Evolutionary conservation across 2,797 vertebrate species (phyloP).

Genomic region (Tragelaphus oryx): DNA sequence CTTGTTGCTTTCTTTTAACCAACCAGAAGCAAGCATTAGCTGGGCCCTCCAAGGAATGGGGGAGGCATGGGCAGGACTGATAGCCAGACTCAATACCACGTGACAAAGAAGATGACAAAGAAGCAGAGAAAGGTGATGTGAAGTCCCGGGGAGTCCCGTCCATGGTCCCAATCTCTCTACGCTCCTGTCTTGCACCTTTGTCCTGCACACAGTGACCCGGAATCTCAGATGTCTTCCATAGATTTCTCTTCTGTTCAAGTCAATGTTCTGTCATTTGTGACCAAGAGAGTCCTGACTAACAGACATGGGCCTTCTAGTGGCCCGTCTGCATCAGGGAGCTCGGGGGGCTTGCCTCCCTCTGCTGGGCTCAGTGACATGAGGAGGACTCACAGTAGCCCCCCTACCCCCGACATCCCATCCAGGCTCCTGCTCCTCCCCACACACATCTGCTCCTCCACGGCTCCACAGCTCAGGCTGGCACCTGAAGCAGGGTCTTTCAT

Average conservation of each 20-base stretch:
- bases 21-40: background rate
- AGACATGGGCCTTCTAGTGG: background rate
- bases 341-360: background rate
- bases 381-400: background rate
- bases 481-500: background rate
- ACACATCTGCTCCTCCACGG: background rate
- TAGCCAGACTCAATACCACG: background rate
- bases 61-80: background rate
- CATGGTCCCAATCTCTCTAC: background rate
- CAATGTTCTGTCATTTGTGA: background rate
- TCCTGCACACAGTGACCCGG: background rate
- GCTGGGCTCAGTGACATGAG: background rate
- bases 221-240: background rate
- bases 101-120: background rate
- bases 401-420: background rate
- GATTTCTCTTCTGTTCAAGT: background rate
- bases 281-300: background rate
- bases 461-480: background rate
- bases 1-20: background rate
- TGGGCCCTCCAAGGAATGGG: background rate
- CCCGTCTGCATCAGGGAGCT: background rate
- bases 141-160: background rate
- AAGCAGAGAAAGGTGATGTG: background rate
- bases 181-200: background rate
- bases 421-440: background rate